Conservation (phyloP, 2,888 invertebrate species). For the Cryptocephalus moraei region DNA sequence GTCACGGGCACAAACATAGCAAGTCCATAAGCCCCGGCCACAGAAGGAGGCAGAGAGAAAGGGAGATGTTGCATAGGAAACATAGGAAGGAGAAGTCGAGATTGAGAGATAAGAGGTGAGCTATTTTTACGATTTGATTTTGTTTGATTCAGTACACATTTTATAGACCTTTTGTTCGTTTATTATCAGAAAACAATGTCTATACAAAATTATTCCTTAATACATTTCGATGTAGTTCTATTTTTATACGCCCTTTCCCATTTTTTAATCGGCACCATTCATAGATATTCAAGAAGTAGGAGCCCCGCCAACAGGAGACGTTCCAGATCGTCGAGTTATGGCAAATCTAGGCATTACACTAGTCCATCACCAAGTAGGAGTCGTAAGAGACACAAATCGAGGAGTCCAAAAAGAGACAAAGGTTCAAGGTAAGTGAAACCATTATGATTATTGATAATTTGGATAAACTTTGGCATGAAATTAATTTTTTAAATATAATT, state of each 20-base stretch:
- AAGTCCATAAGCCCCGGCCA: slow-evolving; percentile 31
- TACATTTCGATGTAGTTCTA: too few relatives aligned
- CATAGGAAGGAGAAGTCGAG: slow-evolving; percentile 40
- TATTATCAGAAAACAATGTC: too few relatives aligned
- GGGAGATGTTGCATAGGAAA: slow-evolving; percentile 36
- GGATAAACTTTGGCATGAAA: too few relatives aligned
- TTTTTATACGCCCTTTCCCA: too few relatives aligned
- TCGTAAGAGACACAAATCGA: slow-evolving; percentile 42
- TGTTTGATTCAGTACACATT: too few relatives aligned
- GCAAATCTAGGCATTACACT: slow-evolving; percentile 38
- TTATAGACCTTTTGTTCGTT: too few relatives aligned
- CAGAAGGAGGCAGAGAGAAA: slow-evolving; percentile 31
- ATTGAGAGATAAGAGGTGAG: slow-evolving; percentile 25
- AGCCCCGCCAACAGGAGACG: slow-evolving; percentile 50
- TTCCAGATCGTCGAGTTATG: slow-evolving; percentile 39
- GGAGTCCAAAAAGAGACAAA: slow-evolving; percentile 36
- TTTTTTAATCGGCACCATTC: too few relatives aligned
- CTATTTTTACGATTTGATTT: background rate
- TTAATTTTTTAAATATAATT: too few relatives aligned
- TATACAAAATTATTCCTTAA: too few relatives aligned
- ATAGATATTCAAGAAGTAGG: slow-evolving; percentile 44
- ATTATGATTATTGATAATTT: too few relatives aligned
- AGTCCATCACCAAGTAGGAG: slow-evolving; percentile 32
- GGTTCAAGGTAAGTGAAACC: slow-evolving; percentile 17
- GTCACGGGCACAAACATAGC: slow-evolving; percentile 22